Base-by-base conservation (phyloP, 2,888 invertebrate species). In the Stegophylla sp. region DNA sequence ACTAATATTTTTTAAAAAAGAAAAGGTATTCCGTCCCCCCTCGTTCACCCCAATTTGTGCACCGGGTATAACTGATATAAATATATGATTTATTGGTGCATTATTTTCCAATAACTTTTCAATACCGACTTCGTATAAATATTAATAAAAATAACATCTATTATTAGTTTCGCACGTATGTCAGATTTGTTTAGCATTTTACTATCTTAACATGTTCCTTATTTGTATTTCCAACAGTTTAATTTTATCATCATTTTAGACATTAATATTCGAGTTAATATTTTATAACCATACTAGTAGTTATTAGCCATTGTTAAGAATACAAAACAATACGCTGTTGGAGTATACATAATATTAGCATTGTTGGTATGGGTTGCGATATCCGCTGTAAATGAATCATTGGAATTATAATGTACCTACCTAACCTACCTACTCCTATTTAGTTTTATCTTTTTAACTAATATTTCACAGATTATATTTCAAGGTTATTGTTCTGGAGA, bases 401-500 rank as follows among this genome's bases (percentile, higher is more conserved):
- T 69, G 20, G 59, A 56, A 77, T 77, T 69, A 56, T 34, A 45
- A n/a, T 20, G 59, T 59, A 56, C 34, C n/a, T 34, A 34, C 34
- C 34, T 34, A 34, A 3, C 7, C 34, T 67, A 3, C 7, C 34
- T 67, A 77, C 51, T 56, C 76, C 15, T 17, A 41, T 63, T 64
- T 12, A n/a, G 26, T 67, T 59, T 67, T 67, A 67, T 75, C 10
- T 53, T 67, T 67, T 77, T 77, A 45, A 56, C 45, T 56, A 77
- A 67, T 41, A 45, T 67, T 77, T 77, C 67, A 59, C 67, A 69
- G 77, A 77, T 77, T 67, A 59, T 45, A 20, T 69, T 77, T 67
- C 77, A 77, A 77, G 67, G 77, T 77, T 77, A 69, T 67, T 77
- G 43, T 67, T 69, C 56, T 45, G 64, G 15, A 34, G 67, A 77